Base-by-base conservation (phyloP, 2,888 invertebrate genomes). In the Rotaria magnacalcarata region DNA sequence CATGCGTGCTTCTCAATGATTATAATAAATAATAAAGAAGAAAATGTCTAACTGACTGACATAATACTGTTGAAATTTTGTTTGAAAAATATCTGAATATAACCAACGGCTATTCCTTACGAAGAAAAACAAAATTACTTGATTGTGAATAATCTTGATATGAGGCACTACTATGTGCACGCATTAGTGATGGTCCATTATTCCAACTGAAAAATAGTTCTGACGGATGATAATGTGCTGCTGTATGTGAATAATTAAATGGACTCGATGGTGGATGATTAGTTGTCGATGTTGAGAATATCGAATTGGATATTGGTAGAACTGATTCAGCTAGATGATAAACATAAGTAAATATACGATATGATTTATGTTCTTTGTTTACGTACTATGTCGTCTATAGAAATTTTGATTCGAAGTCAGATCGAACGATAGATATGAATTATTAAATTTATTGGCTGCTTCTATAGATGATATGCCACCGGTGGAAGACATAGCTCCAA, bases 151-250 rank as follows among this genome's bases (percentile, higher is more conserved):
- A 67, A 67, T 67, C 67, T 67, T 11, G 34, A 67, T 14, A 67
- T 27, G 67, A 67, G 34, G 67, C 67, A 67, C 67, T 67, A 67
- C 52, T 52, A 16, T 67, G 67, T 34, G 67, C 14, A 67, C 67
- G 67, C 67, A 67, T 67, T 67, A 67, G 34, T 34, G 67, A 67
- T 67, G 67, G 67, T 16, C 67, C 67, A 67, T 67, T 34, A 34
- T 67, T 67, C 67, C 67, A 67, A 16, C 67, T 34, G 34, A 67
- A 34, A 34, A 67, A 67, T 5, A 67, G 67, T 67, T 34, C 67
- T 34, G 67, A 34, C 16, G 67, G 67, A 67, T 67, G 67, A 67
- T 67, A 67, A 67, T 67, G 27, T 67, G 67, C 19, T 16, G 67
- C 11, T 67, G 67, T 34, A 34, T 67, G 27, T 67, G 67, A 34